Conservation (phyloP, 2,888 invertebrate genomes). For the Amaurobius ferox region DNA sequence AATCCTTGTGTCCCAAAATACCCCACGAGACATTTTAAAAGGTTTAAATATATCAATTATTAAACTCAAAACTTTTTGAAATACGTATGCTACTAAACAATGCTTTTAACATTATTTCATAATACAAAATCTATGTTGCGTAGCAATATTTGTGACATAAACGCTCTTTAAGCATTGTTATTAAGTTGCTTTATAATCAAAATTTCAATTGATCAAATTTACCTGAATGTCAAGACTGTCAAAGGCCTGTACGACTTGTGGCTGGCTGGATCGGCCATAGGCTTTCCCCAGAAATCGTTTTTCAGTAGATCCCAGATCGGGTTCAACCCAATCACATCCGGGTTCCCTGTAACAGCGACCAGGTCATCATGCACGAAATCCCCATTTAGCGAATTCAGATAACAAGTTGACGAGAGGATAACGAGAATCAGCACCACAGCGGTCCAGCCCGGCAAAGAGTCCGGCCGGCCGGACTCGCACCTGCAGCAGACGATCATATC, state of each 20-base stretch:
- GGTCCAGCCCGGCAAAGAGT: conserved; percentile 37
- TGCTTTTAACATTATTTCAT: no score
- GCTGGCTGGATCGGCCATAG: conserved; percentile 87
- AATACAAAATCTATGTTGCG: no score
- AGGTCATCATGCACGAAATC: conserved; percentile 94
- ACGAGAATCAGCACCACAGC: conserved; percentile 30
- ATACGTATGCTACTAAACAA: no score
- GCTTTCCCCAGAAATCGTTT: conserved; percentile 93
- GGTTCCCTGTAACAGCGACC: conserved; percentile 88
- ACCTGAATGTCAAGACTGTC: conserved; percentile 90
- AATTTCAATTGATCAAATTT: no score
- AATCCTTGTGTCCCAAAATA: no score
- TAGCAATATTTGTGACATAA: no score
- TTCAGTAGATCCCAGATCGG: conserved; percentile 82
- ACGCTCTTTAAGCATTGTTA: no score
- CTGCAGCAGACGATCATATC: conserved; percentile 9
- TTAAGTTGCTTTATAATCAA: no score
- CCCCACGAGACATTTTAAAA: no score
- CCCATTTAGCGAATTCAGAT: conserved; percentile 81
- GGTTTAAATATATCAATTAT: no score
- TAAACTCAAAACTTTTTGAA: no score
- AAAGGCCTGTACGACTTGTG: conserved; percentile 93
- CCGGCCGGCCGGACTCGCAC: conserved; percentile 11
- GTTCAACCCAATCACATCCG: conserved; percentile 86
- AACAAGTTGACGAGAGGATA: conserved; percentile 65